Conservation (phyloP, 2,888 invertebrate species). For the Pilophorus perplexus region DNA sequence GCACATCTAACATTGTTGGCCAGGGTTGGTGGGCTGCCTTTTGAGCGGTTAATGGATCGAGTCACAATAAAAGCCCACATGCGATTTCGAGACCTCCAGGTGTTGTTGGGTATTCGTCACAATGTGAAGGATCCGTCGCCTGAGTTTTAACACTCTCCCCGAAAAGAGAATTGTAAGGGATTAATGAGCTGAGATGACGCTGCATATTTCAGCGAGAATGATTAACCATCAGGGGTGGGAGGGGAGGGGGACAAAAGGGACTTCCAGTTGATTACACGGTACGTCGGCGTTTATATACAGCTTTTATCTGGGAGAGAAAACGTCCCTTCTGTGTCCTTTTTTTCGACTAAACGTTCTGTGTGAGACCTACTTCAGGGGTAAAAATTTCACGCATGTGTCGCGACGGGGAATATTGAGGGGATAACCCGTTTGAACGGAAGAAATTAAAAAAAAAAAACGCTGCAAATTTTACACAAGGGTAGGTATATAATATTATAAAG, state of each 20-base stretch:
- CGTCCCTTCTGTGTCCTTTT: no score
- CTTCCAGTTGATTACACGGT: constrained; percentile 37
- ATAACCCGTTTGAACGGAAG: neutral
- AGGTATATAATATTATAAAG: no score
- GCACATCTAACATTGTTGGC: no score
- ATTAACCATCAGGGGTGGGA: constrained; percentile 21
- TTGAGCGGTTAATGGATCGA: constrained; percentile 14
- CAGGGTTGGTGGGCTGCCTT: no score
- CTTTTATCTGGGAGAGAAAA: constrained; percentile 9
- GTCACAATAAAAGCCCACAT: constrained; percentile 31
- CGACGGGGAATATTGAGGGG: neutral
- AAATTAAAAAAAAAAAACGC: neutral
- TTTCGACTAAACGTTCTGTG: no score
- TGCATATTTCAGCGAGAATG: constrained; percentile 31
- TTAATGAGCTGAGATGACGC: constrained; percentile 39
- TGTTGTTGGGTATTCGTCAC: constrained; percentile 33
- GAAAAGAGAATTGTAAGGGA: constrained; percentile 18
- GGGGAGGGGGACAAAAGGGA: constrained; percentile 8
- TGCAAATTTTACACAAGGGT: no score
- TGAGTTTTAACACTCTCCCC: neutral
- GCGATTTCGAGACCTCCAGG: constrained; percentile 22
- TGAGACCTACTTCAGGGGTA: neutral
- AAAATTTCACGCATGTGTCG: constrained; percentile 11
- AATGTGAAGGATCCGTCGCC: neutral
- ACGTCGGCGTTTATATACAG: constrained; percentile 1